phyloP scores from a whole-genome alignment of 2,113 vertebrate genomes.

The Prochilodus magdalenae region DNA sequence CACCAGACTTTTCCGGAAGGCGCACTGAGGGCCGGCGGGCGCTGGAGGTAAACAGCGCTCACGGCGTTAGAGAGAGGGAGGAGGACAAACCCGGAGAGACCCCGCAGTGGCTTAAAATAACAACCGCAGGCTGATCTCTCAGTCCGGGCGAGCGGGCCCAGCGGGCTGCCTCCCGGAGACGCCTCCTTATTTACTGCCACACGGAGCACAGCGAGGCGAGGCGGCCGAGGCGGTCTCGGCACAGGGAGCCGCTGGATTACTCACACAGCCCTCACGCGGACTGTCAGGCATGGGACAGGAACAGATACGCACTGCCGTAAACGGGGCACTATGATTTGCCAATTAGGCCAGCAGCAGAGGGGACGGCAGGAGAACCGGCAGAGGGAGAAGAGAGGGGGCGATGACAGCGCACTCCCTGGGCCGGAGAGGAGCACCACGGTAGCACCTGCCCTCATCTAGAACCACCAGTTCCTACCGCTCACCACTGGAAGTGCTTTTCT shows the following conservation, averaged over 20 bases:
- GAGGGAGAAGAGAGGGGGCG: constrained; percentile 51
- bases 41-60: too few relatives aligned
- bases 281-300: too few relatives aligned
- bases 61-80: neutral
- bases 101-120: constrained; percentile 49
- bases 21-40: too few relatives aligned
- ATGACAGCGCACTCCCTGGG: too few relatives aligned
- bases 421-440: too few relatives aligned
- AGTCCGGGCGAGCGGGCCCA: constrained; percentile 27
- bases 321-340: constrained; percentile 46
- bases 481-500: too few relatives aligned
- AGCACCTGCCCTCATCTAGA: too few relatives aligned
- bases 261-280: constrained; percentile 34
- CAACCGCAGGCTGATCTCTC: constrained; percentile 41
- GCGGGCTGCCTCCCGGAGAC: constrained; percentile 31
- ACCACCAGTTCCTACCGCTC: too few relatives aligned
- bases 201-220: constrained; percentile 40
- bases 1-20: too few relatives aligned
- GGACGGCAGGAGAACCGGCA: constrained; percentile 8
- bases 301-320: neutral
- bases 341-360: constrained; percentile 58
- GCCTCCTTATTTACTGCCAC: constrained; percentile 41
- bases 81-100: neutral
- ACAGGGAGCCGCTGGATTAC: constrained; percentile 53
- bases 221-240: constrained; percentile 47